These are phyloP conservation scores for Threskiornis aethiopicus DNA, from an alignment of 2,797 vertebrate genomes.

Conservation along the genomic window DNA sequence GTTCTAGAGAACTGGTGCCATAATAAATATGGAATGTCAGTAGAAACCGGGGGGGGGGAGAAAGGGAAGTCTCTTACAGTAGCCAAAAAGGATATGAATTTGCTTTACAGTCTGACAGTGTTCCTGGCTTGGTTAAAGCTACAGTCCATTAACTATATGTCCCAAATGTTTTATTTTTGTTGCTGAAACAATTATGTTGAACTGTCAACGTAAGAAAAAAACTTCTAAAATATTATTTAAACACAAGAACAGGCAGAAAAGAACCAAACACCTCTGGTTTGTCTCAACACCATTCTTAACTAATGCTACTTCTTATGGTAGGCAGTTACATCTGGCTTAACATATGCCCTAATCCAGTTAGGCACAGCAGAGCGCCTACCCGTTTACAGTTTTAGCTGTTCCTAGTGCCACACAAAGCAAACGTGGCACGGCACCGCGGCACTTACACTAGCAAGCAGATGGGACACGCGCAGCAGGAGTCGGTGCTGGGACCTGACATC, in stretches of 20 bases:
- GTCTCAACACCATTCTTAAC: background rate
- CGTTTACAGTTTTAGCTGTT: background rate
- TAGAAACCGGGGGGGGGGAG: background rate
- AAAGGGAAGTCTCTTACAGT: background rate
- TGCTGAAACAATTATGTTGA: background rate
- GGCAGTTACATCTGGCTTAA: background rate
- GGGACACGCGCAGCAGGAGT: fast-evolving
- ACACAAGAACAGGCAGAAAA: background rate
- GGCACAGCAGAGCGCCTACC: background rate
- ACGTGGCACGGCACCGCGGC: fast-evolving
- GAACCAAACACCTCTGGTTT: background rate
- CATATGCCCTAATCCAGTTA: background rate
- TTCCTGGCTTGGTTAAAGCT: background rate
- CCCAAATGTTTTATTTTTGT: background rate
- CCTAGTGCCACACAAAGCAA: no score
- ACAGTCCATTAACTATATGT: fast-evolving
- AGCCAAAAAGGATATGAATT: background rate
- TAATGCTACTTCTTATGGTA: background rate
- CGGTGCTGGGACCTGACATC: background rate
- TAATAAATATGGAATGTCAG: background rate
- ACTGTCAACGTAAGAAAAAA: background rate
- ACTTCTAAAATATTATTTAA: background rate
- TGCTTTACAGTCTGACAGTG: background rate
- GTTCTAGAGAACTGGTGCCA: background rate
- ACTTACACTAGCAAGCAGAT: background rate